Evolutionary conservation across 1,140 invertebrate genomes (phyloP).

Genomic region (Penaeus chinensis): DNA sequence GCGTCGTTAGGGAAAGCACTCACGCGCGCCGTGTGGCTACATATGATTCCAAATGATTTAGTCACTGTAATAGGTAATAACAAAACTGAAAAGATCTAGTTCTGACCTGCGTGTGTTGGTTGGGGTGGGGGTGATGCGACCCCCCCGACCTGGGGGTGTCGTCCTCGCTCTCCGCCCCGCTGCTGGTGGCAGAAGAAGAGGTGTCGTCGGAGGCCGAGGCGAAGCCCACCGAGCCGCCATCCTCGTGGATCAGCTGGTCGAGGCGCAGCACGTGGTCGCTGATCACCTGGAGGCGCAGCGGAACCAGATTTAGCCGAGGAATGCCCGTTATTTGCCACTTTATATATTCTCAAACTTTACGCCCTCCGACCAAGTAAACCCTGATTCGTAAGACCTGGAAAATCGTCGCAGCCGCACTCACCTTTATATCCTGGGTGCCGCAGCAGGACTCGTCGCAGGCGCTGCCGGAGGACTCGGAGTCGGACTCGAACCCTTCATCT

Average conservation of each 20-base stretch:
- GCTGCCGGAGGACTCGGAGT: conserved; percentile 50
- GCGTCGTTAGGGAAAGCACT: background rate
- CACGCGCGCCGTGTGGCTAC: background rate
- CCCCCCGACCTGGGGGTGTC: conserved; percentile 29
- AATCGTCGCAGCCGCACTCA: background rate
- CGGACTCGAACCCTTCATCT: conserved; percentile 56
- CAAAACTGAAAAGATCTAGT: too few relatives aligned
- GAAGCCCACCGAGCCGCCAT: background rate
- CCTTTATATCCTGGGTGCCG: conserved; percentile 36
- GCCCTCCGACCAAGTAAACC: background rate
- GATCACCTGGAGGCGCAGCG: conserved; percentile 30
- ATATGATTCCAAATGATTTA: too few relatives aligned
- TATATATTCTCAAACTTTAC: background rate
- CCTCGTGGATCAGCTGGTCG: conserved; percentile 39
- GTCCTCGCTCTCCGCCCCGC: conserved; percentile 56
- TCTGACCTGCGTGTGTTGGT: background rate
- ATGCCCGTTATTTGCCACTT: background rate
- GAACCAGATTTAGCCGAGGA: background rate
- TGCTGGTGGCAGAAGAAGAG: conserved; percentile 50
- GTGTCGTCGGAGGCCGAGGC: conserved; percentile 14
- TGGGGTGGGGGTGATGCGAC: background rate
- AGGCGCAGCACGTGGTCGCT: conserved; percentile 54
- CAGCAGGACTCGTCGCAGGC: conserved; percentile 47
- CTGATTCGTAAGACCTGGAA: too few relatives aligned
- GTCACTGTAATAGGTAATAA: too few relatives aligned